Evolutionary conservation across 2,113 vertebrate genomes (phyloP).

Genomic region (Shinisaurus crocodilurus): DNA sequence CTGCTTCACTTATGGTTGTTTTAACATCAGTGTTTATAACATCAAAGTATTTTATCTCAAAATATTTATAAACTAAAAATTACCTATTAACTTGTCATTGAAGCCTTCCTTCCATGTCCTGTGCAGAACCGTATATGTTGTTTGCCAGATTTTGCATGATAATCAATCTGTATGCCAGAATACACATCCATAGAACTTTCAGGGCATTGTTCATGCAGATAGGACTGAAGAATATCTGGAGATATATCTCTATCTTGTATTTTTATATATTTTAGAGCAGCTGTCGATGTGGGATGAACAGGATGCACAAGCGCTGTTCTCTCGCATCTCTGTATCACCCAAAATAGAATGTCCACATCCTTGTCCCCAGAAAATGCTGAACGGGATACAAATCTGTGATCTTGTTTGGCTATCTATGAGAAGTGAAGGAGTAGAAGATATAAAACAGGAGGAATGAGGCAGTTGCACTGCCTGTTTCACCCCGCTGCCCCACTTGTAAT

Average conservation of each 20-base stretch:
- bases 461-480: not conserved
- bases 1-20: not conserved
- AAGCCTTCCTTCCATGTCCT: not conserved
- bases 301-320: not conserved
- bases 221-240: not conserved
- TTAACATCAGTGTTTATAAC: not conserved
- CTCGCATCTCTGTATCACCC: not conserved
- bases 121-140: not conserved
- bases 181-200: not conserved
- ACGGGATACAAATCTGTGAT: not conserved
- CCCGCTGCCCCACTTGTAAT: not conserved
- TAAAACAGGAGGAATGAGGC: not conserved
- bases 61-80: not conserved
- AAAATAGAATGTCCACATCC: not conserved
- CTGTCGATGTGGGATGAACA: not conserved
- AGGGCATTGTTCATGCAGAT: not conserved
- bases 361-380: not conserved
- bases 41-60: not conserved
- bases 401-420: not conserved
- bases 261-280: conserved; percentile 3
- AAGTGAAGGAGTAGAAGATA: not conserved
- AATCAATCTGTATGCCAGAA: not conserved
- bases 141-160: not conserved
- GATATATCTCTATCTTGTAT: not conserved
- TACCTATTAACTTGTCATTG: not conserved